Conservation (phyloP, 2,888 invertebrate species). For the Drosophila borborema region DNA sequence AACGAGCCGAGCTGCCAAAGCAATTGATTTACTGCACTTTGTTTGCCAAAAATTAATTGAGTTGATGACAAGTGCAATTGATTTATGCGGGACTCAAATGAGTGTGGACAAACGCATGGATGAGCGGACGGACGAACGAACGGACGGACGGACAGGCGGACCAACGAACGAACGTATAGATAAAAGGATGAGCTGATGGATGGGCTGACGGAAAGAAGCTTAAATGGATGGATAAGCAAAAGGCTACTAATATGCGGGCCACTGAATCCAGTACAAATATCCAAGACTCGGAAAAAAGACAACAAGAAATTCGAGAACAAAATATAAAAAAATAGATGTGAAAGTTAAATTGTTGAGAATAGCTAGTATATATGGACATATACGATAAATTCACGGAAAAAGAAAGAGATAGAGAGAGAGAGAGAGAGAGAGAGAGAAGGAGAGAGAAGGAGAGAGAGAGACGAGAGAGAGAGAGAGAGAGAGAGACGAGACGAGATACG, state of each 20-base stretch:
- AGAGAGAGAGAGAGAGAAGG: too few relatives aligned
- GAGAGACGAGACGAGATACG: background rate
- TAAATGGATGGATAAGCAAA: constrained; percentile 35
- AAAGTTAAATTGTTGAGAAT: too few relatives aligned
- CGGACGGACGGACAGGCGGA: constrained; percentile 21
- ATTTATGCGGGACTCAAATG: constrained; percentile 85
- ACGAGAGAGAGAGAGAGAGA: too few relatives aligned
- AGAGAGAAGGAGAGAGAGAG: background rate
- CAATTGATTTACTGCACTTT: constrained; percentile 85
- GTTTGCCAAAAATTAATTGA: constrained; percentile 86
- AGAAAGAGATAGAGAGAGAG: too few relatives aligned
- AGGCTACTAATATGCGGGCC: constrained; percentile 30
- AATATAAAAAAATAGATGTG: background rate
- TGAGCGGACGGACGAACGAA: constrained; percentile 31
- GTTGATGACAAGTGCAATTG: constrained; percentile 86
- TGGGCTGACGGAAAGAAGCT: constrained; percentile 19
- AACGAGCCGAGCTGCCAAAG: constrained; percentile 82
- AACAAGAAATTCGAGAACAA: background rate
- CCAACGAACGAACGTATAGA: constrained; percentile 16
- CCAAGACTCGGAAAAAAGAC: background rate
- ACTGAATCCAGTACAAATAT: constrained; percentile 2
- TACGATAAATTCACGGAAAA: background rate
- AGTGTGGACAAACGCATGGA: constrained; percentile 74
- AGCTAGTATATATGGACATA: too few relatives aligned
- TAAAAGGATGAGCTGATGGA: constrained; percentile 22